Percentiles rank a stretch among this genome's conserved stretches.
These are phyloP conservation scores for Scaptomyza caliginosa DNA, from an alignment of 2,888 invertebrate genomes.

Conservation along the genomic window DNA sequence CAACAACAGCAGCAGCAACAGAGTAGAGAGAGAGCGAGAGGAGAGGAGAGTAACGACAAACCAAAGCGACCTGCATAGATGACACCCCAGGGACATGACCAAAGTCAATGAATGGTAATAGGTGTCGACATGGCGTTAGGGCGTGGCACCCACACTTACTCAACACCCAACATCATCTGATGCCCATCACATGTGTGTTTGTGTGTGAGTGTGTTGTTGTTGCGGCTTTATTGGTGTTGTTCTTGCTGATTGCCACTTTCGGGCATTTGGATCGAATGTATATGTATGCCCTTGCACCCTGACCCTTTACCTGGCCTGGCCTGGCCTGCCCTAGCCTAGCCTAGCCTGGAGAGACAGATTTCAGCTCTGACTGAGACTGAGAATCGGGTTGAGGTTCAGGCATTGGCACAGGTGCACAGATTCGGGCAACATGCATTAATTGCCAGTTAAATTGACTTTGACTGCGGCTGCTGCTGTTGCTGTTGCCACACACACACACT, in stretches of 20 bases:
- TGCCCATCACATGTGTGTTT: background rate
- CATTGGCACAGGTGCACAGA: conserved; percentile 17
- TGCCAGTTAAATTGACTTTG: conserved; percentile 82
- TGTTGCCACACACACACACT: background rate
- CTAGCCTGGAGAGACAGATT: conserved; percentile 7
- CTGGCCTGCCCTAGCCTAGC: too few species aligned
- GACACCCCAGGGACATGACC: conserved; percentile 79
- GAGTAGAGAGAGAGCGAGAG: background rate
- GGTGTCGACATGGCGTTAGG: conserved; percentile 74
- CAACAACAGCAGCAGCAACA: too few species aligned
- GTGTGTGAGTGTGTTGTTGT: conserved; percentile 31
- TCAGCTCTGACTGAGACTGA: conserved; percentile 1
- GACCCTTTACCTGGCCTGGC: background rate
- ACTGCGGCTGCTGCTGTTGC: conserved; percentile 22
- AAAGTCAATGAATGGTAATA: conserved; percentile 80
- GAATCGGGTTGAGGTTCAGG: background rate
- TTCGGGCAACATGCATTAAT: conserved; percentile 75
- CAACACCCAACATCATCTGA: conserved; percentile 13
- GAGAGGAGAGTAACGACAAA: conserved; percentile 34
- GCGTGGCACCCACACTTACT: conserved; percentile 48
- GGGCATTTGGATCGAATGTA: conserved; percentile 61
- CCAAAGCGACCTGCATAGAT: conserved; percentile 75
- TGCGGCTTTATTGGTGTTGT: conserved; percentile 70
- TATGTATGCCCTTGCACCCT: background rate
- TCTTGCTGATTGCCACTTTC: conserved; percentile 77